A percentile compares a stretch with the other conserved stretches of the same genome.
These are phyloP conservation scores for Philereme vetulata DNA, from an alignment of 2,888 invertebrate genomes.

Conservation along the genomic window DNA sequence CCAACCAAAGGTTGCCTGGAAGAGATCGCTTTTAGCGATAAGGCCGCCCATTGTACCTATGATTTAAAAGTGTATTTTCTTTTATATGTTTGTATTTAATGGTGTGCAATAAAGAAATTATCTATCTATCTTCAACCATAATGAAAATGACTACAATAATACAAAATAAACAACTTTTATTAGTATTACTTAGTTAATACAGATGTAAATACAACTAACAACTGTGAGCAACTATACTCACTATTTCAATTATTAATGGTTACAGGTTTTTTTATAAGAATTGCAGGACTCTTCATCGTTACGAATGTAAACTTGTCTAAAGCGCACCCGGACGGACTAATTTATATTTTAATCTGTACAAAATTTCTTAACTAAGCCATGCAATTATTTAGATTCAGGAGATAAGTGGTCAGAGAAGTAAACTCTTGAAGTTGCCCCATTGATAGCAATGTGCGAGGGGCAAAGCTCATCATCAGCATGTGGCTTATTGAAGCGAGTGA, in stretches of 20 bases:
- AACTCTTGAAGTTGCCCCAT: constrained; percentile 4
- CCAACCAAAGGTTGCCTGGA: no score
- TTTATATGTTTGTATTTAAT: no score
- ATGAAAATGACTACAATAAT: no score
- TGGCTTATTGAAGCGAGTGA: constrained; percentile 27
- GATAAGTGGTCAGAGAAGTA: constrained; percentile 27
- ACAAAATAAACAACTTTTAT: no score
- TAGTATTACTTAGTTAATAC: no score
- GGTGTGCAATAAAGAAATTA: no score
- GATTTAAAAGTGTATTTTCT: no score
- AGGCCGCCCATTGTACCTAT: no score
- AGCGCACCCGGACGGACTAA: constrained; percentile 24
- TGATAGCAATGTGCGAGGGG: constrained; percentile 19
- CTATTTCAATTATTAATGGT: constrained; percentile 4
- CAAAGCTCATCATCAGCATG: constrained; percentile 4
- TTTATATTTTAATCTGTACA: constrained; percentile 15
- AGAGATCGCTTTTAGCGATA: no score
- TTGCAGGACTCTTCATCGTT: constrained; percentile 20
- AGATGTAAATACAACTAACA: no score
- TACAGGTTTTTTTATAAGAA: constrained; percentile 16
- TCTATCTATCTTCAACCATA: no score
- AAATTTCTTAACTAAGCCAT: constrained; percentile 17
- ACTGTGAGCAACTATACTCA: no score
- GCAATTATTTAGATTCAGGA: constrained; percentile 25
- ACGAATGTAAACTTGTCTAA: constrained; percentile 23